Conservation (phyloP, 2,888 invertebrate genomes). For the Eupithecia inturbata region DNA sequence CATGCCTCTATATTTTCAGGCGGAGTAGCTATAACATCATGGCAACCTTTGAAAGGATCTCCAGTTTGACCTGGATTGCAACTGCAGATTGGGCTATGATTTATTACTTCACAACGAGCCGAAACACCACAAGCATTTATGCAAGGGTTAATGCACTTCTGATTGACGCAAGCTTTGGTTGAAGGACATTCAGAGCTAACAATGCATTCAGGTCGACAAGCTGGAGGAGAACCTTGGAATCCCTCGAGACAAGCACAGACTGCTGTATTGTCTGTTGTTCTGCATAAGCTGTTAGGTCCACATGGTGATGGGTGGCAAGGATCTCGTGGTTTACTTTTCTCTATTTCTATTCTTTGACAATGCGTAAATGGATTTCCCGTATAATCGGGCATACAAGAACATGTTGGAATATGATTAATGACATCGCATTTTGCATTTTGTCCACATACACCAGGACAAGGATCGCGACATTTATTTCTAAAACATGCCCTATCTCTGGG, state of each 20-base stretch:
- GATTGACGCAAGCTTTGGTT: conserved; percentile 91
- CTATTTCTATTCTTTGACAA: conserved; percentile 70
- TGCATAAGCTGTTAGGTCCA: conserved; percentile 91
- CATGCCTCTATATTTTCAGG: conserved; percentile 84
- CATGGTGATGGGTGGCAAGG: conserved; percentile 91
- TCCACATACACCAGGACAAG: conserved; percentile 90
- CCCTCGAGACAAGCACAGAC: conserved; percentile 91
- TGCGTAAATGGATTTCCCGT: conserved; percentile 89
- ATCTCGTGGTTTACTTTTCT: conserved; percentile 75
- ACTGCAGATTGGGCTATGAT: conserved; percentile 94
- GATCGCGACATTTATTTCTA: conserved; percentile 89
- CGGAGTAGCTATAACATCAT: conserved; percentile 76
- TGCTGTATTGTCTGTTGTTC: conserved; percentile 90
- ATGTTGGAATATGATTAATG: conserved; percentile 89
- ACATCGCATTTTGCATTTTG: conserved; percentile 89
- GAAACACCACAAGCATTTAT: conserved; percentile 91
- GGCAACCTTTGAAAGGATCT: conserved; percentile 91
- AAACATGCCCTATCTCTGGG: conserved; percentile 88
- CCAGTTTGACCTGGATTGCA: conserved; percentile 90
- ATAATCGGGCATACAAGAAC: conserved; percentile 86
- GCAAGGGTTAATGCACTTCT: conserved; percentile 93
- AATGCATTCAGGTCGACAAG: conserved; percentile 92
- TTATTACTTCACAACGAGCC: conserved; percentile 91
- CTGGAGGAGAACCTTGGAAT: conserved; percentile 91
- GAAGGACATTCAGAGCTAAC: conserved; percentile 93